These are phyloP conservation scores for Habroteleia sp. DNA, from an alignment of 2,888 invertebrate genomes.

Conservation along the genomic window DNA sequence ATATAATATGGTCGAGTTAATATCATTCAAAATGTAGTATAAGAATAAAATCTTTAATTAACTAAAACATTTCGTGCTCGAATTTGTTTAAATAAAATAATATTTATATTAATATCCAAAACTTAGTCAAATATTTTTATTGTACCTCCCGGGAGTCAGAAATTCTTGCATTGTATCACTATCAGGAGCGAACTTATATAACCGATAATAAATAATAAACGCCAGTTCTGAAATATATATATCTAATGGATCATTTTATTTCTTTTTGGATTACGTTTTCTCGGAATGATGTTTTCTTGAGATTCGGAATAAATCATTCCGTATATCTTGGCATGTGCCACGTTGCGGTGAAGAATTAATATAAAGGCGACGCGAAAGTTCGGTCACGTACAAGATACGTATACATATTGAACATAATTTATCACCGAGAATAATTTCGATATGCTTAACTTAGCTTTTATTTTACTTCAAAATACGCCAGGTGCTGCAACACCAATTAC, in stretches of 20 bases:
- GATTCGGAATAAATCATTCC: conserved; percentile 56
- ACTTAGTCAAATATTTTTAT: no score
- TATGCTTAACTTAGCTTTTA: conserved; percentile 39
- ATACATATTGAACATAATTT: conserved; percentile 54
- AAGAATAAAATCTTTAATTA: no score
- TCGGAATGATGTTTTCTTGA: conserved; percentile 52
- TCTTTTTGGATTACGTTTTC: conserved; percentile 38
- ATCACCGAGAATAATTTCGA: conserved; percentile 54
- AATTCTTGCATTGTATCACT: no score
- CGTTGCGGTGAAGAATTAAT: conserved; percentile 59
- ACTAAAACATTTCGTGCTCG: no score
- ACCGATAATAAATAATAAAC: conserved; percentile 19
- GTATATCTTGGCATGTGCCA: conserved; percentile 61
- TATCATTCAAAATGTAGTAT: no score
- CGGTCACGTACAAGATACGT: conserved; percentile 59
- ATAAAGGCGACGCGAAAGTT: conserved; percentile 57
- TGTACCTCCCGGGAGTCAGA: no score
- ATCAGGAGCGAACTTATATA: not conserved
- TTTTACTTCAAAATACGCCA: conserved; percentile 26
- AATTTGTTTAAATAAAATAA: no score
- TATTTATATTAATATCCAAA: no score
- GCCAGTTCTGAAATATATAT: conserved; percentile 27
- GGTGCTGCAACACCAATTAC: conserved; percentile 11
- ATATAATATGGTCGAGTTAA: no score
- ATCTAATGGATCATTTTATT: conserved; percentile 39